phyloP scores from a whole-genome alignment of 2,888 invertebrate species.

The Dysmachus trigonus region DNA sequence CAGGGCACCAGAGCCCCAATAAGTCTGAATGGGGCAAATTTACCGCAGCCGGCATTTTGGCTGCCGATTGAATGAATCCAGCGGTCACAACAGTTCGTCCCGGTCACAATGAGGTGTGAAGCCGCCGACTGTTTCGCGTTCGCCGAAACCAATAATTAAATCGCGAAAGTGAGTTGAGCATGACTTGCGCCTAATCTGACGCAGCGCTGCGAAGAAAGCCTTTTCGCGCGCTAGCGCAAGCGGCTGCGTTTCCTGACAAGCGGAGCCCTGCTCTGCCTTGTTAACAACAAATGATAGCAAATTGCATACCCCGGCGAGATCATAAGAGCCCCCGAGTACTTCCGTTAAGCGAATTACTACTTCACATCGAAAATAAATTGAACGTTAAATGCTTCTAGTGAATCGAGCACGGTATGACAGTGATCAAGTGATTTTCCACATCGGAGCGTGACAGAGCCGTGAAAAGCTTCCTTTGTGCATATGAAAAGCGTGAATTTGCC shows the following conservation, averaged over 20 bases:
- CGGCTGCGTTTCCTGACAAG: constrained; percentile 21
- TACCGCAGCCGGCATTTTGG: neutral
- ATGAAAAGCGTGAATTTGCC: constrained; percentile 18
- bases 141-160: constrained; percentile 12
- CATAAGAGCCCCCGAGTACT: constrained; percentile 30
- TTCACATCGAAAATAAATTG: constrained; percentile 19
- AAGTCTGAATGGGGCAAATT: neutral
- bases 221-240: neutral
- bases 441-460: constrained; percentile 20
- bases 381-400: constrained; percentile 21
- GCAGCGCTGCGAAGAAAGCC: neutral
- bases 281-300: constrained; percentile 37
- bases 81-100: neutral
- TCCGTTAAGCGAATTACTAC: constrained; percentile 32
- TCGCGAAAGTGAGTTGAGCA: constrained; percentile 12
- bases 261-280: constrained; percentile 13
- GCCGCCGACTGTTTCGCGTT: neutral
- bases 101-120: neutral
- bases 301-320: constrained; percentile 10
- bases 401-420: constrained; percentile 11
- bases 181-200: constrained; percentile 6
- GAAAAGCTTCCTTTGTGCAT: neutral
- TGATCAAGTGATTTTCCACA: constrained; percentile 34
- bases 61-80: neutral
- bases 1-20: neutral